Percentiles rank a stretch among this genome's conserved stretches.
phyloP scores from a whole-genome alignment of 2,888 invertebrate genomes.

The Apeira syringaria region DNA sequence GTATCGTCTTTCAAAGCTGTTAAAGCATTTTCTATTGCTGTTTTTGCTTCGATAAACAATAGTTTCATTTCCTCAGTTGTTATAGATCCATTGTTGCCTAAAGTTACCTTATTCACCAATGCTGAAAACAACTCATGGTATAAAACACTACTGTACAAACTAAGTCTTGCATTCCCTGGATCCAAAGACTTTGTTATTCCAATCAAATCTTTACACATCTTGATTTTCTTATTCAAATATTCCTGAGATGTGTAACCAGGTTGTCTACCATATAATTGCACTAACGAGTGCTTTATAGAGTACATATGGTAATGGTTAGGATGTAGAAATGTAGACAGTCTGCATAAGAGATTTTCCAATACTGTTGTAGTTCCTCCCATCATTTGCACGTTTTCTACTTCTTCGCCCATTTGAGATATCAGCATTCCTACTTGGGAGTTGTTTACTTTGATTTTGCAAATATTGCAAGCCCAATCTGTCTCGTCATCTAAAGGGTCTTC shows the following conservation, averaged over 20 bases:
- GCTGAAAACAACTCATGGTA: slow-evolving; percentile 88
- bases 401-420: slow-evolving; percentile 88
- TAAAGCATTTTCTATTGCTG: slow-evolving; percentile 67
- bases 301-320: slow-evolving; percentile 93
- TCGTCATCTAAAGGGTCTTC: slow-evolving; percentile 87
- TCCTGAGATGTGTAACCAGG: slow-evolving; percentile 85
- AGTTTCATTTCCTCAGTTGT: slow-evolving; percentile 59
- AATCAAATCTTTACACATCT: slow-evolving; percentile 87
- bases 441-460: slow-evolving; percentile 86
- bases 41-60: slow-evolving; percentile 71
- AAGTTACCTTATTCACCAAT: slow-evolving; percentile 75
- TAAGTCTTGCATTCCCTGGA: slow-evolving; percentile 88
- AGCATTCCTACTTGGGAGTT: slow-evolving; percentile 87
- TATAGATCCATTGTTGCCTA: slow-evolving; percentile 54
- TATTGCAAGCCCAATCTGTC: slow-evolving; percentile 90
- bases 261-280: slow-evolving; percentile 91
- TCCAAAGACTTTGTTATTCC: slow-evolving; percentile 86
- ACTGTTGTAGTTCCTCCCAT: slow-evolving; percentile 84
- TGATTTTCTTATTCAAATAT: slow-evolving; percentile 85
- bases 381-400: slow-evolving; percentile 87
- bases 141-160: slow-evolving; percentile 90
- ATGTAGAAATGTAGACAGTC: slow-evolving; percentile 90
- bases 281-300: slow-evolving; percentile 90
- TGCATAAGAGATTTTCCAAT: slow-evolving; percentile 86
- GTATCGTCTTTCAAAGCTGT: slow-evolving; percentile 75